Evolutionary conservation across 53 echinoderm and acorn worm genomes (phyloP), one percentile per base, ranked within the genome.

Genomic region (Temnopleurus reevesii): DNA sequence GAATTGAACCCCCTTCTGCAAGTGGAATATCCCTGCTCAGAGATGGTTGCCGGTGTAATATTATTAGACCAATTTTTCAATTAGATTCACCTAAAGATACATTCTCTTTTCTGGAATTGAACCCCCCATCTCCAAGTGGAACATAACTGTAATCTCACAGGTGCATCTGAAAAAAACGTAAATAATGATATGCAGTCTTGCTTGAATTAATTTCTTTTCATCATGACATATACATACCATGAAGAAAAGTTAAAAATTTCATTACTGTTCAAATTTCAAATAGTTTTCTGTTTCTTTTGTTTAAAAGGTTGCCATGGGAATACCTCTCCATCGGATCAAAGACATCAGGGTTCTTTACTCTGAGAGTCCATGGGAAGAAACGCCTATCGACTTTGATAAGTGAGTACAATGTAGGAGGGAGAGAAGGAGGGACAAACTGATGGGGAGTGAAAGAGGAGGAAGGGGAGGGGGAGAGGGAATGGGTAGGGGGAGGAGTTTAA

Each of bases 101-200:
- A 12, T 98, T 98, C 89, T 77, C 93, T 25, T 98, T 98, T 91
- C 77, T 98, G 59, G 98, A 98, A 83, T 81, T 98, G 21, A 98
- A 98, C 92, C 98, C 98, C n/a, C 76, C 98, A 96, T 89, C 93
- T 98, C 6, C 98, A 98, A 89, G 98, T 98, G 82, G 98, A 98
- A 92, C 98, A 98, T 92, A 95, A 95, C 59, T 98, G 98, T n/a
- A n/a, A n/a, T n/a, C n/a, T n/a, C n/a, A n/a, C n/a, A n/a, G n/a
- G n/a, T n/a, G n/a, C n/a, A n/a, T n/a, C n/a, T n/a, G n/a, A n/a
- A n/a, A n/a, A n/a, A n/a, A n/a, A n/a, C n/a, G n/a, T n/a, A n/a
- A n/a, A n/a, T n/a, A n/a, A n/a, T n/a, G n/a, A n/a, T n/a, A n/a
- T n/a, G n/a, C n/a, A n/a, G n/a, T n/a, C n/a, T n/a, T n/a, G n/a